Conservation (phyloP, 2,113 vertebrate genomes). For the Strigops habroptila region DNA sequence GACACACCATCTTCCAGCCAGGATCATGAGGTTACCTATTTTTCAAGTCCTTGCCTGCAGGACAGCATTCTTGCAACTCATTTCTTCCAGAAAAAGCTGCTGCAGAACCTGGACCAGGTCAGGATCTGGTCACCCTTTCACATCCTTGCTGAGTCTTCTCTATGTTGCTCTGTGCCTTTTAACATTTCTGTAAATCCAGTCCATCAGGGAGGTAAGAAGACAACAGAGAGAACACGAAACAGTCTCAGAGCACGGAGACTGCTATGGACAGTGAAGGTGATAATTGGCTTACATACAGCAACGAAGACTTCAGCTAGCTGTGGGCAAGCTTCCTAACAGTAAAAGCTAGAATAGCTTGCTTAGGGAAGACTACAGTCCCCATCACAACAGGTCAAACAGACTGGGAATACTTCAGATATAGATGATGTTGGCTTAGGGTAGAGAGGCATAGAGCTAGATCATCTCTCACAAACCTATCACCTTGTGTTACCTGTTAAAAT, state of each 20-base stretch:
- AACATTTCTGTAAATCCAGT: not conserved
- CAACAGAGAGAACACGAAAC: not conserved
- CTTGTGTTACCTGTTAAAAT: not conserved
- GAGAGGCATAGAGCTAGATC: not conserved
- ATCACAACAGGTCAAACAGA: not conserved
- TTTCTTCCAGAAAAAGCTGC: not conserved
- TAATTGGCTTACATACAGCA: not conserved
- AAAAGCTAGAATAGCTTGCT: not conserved
- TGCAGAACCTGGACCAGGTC: not conserved
- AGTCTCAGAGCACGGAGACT: not conserved
- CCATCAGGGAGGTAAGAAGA: not conserved
- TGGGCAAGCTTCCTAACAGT: not conserved
- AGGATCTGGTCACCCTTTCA: not conserved
- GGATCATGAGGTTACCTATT: not conserved
- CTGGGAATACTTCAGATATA: not conserved
- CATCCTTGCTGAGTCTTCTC: not conserved
- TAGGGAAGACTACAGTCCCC: not conserved
- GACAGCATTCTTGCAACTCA: not conserved
- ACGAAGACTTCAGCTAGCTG: not conserved
- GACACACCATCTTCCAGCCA: accelerated
- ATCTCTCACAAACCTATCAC: not conserved
- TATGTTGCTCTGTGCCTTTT: not conserved
- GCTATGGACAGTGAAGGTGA: not conserved
- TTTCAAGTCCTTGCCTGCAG: not conserved
- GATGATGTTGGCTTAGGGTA: not conserved